Evolutionary conservation across 2,888 invertebrate species (phyloP).

Genomic region (Aquatica leii): DNA sequence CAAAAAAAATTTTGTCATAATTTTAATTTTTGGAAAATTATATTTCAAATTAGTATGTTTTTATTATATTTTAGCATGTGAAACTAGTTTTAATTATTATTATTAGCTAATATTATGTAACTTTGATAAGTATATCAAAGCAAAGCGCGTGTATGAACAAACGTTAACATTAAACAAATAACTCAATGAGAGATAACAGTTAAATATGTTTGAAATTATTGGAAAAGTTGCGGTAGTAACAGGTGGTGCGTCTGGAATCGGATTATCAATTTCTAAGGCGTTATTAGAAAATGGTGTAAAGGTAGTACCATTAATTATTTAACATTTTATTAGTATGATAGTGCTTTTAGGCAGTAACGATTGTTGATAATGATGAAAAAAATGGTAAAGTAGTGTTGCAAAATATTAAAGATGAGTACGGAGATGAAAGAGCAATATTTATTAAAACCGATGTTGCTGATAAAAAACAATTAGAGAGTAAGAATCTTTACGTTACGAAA

Average conservation of each 20-base stretch:
- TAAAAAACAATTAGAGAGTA: slow-evolving; percentile 76
- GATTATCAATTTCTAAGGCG: slow-evolving; percentile 72
- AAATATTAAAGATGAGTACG: slow-evolving; percentile 70
- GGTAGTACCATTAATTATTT: slow-evolving; percentile 9
- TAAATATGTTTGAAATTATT: neutral
- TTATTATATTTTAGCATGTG: no score
- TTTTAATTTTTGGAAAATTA: no score
- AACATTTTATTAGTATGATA: slow-evolving; percentile 24
- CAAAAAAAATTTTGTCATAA: no score
- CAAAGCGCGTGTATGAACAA: no score
- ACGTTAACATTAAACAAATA: no score
- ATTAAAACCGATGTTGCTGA: slow-evolving; percentile 78
- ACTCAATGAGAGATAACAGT: no score
- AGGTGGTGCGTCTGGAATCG: slow-evolving; percentile 77
- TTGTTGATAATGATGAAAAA: slow-evolving; percentile 74
- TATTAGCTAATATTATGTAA: no score
- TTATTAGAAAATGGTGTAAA: slow-evolving; percentile 69
- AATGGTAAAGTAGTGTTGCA: slow-evolving; percentile 71
- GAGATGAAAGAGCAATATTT: slow-evolving; percentile 73
- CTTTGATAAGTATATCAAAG: no score
- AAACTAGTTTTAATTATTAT: no score
- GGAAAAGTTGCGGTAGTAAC: slow-evolving; percentile 77
- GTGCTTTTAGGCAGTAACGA: slow-evolving; percentile 65
- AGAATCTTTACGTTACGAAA: slow-evolving; percentile 31
- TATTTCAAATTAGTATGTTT: no score